Evolutionary conservation across 2,888 invertebrate species (phyloP), one percentile per base, ranked within the genome.

Genomic region (Sussaba pulchella): DNA sequence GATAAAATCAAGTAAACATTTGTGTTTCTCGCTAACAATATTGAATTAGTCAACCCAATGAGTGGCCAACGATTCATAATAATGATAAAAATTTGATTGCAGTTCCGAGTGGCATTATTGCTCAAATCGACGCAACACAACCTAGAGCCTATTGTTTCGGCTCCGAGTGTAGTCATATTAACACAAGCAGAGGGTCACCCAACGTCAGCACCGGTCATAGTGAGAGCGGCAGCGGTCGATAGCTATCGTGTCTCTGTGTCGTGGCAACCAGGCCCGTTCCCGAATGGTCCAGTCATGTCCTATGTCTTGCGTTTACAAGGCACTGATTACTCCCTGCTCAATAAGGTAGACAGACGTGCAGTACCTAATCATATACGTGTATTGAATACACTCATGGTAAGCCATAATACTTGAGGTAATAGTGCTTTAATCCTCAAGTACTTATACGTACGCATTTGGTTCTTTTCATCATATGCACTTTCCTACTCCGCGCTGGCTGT

Each of bases 41-140:
- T n/a, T n/a, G 12, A 39, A 39, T 39, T 10, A 39, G 45, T 45
- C 17, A 45, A 14, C n/a, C 8, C 5, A 50, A 63, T 9, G 5
- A 41, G 45, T 19, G 8, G 17, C 43, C 24, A n/a, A n/a, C 9
- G 0, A 61, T 17, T 1, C 12, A 12, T 17, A 21, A 14, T 31
- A 26, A 24, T 6, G 31, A 31, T 5, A 31, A 31, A 31, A 31
- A 39, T 82, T 78, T 41, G 47, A 69, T 92, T 92, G n/a, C 93
- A 98, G 98, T 98, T 98, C 93, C 96, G 98, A 74, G 96, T 98
- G 76, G 97, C 97, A 52, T 94, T 97, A 85, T 94, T 97, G 64
- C 93, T 98, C 66, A 91, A 89, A 84, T 95, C 96, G 2, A 94
- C 95, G 9, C 89, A 89, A 67, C 94, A 95, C 80, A 94, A 94